Evolutionary conservation across 2,888 invertebrate species (phyloP).

Genomic region (Octonoba sinensis): DNA sequence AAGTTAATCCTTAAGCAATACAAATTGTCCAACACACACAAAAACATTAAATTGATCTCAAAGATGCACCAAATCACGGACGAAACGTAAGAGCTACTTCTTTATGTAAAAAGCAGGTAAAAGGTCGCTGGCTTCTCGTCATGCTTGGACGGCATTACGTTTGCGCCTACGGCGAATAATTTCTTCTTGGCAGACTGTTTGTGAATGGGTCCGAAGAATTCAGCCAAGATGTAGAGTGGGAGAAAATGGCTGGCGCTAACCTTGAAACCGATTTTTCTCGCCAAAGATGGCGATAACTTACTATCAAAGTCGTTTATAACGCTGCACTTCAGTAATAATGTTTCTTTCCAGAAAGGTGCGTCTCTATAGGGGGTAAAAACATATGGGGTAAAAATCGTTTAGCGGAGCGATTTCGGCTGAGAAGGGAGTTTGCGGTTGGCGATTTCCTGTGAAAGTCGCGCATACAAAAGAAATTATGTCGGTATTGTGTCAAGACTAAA

Average conservation of each 20-base stretch:
- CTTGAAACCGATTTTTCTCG: slow-evolving; percentile 46
- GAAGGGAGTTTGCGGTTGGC: no score
- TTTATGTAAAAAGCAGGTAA: slow-evolving; percentile 36
- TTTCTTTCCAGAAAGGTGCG: slow-evolving; percentile 2
- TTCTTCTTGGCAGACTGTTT: slow-evolving; percentile 20
- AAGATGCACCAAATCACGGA: neutral
- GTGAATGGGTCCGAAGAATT: neutral
- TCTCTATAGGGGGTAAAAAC: slow-evolving; percentile 33
- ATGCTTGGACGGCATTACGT: slow-evolving; percentile 50
- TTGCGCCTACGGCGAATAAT: slow-evolving; percentile 54
- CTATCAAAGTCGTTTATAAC: neutral
- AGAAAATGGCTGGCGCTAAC: slow-evolving; percentile 24
- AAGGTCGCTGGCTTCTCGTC: slow-evolving; percentile 58
- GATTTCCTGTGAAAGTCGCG: no score
- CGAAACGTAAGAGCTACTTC: slow-evolving; percentile 3
- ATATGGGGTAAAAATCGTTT: no score
- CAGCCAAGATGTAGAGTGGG: slow-evolving; percentile 4
- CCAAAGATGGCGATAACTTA: slow-evolving; percentile 37
- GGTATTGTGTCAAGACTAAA: no score
- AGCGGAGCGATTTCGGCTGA: no score
- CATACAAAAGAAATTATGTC: no score
- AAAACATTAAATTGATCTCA: neutral
- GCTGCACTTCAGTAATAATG: neutral
- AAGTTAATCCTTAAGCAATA: neutral
- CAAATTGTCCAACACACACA: neutral